Percentiles rank a stretch among this genome's conserved stretches.
Conservation (phyloP, 2,888 invertebrate genomes). For the Hecatera dysodea region DNA sequence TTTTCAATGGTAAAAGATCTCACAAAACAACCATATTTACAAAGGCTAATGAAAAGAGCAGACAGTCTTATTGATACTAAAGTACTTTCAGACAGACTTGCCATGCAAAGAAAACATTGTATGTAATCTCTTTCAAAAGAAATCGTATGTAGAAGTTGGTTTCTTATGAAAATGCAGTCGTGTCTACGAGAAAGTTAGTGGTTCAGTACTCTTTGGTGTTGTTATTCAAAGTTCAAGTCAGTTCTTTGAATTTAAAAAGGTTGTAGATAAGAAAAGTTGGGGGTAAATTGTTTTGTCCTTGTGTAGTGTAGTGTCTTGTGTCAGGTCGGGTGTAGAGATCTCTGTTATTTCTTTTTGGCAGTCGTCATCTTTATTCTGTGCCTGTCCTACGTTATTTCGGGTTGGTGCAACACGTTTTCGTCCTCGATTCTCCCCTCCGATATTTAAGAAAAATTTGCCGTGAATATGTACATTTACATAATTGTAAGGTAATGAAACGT, state of each 20-base stretch:
- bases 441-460: no score
- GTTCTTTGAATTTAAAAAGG: constrained; percentile 60
- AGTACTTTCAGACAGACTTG: constrained; percentile 17
- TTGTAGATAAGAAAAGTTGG: constrained; percentile 39
- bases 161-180: constrained; percentile 54
- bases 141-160: constrained; percentile 42
- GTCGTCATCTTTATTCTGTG: neutral
- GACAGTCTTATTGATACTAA: constrained; percentile 12
- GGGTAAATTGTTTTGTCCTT: constrained; percentile 11
- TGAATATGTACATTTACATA: no score
- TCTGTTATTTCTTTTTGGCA: neutral
- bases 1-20: neutral
- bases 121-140: constrained; percentile 34
- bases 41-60: constrained; percentile 5
- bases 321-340: neutral
- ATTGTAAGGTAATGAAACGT: no score
- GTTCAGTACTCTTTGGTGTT: constrained; percentile 45
- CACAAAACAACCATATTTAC: neutral
- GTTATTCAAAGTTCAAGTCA: constrained; percentile 53
- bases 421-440: neutral
- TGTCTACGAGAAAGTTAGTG: constrained; percentile 34
- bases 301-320: neutral
- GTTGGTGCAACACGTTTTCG: neutral
- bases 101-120: constrained; percentile 50
- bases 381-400: neutral